Percentiles rank a stretch among this genome's conserved stretches.
phyloP scores from a whole-genome alignment of 2,888 invertebrate species.

The Napeogenes sylphis region DNA sequence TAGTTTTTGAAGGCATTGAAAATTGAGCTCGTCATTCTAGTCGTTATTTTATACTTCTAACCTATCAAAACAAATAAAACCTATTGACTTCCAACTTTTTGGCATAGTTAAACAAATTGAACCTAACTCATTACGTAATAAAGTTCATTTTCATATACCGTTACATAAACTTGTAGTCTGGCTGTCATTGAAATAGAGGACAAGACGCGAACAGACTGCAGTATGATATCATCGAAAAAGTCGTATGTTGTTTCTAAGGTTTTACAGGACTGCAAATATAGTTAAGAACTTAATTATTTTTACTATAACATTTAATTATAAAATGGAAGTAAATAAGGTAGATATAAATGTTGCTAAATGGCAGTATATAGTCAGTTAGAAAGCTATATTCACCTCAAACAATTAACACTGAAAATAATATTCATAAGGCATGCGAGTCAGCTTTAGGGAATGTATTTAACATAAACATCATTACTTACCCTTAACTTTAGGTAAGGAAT shows the following conservation, averaged over 20 bases:
- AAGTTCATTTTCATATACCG: background rate
- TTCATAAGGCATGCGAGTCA: background rate
- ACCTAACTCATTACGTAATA: background rate
- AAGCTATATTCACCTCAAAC: background rate
- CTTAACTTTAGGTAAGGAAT: slow-evolving; percentile 37
- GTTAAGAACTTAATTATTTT: too few species aligned
- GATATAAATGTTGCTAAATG: background rate
- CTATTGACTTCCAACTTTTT: background rate
- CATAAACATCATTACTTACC: slow-evolving; percentile 35
- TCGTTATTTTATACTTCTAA: too few species aligned
- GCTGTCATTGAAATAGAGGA: slow-evolving; percentile 3
- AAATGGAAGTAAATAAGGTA: too few species aligned
- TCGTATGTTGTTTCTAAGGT: background rate
- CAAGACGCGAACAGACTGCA: slow-evolving; percentile 2
- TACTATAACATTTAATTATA: too few species aligned
- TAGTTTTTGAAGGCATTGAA: too few species aligned
- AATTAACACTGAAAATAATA: background rate
- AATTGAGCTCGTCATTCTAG: too few species aligned
- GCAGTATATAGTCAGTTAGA: background rate
- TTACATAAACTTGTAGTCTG: background rate
- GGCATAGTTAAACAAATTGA: background rate
- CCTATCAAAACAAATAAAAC: background rate
- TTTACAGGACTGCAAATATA: background rate
- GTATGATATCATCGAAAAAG: background rate
- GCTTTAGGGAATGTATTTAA: slow-evolving; percentile 4